A percentile compares a stretch with the other conserved stretches of the same genome.
Conservation (phyloP, 2,888 invertebrate genomes). For the Epistrophe grossulariae region DNA sequence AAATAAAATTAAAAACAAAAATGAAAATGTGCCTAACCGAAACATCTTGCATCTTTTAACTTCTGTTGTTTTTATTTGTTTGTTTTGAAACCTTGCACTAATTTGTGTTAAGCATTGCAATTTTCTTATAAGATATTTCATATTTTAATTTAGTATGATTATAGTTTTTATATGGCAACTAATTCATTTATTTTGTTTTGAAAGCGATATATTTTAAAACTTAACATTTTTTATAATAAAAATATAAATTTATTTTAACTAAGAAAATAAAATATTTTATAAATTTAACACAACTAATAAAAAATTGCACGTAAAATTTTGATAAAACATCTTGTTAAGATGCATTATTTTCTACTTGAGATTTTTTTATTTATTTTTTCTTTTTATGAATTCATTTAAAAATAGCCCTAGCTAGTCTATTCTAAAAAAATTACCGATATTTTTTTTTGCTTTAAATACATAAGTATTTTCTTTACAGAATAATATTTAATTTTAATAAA, state of each 20-base stretch:
- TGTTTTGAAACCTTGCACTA: conserved; percentile 67
- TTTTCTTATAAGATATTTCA: conserved; percentile 24
- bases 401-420: conserved; percentile 72
- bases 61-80: conserved; percentile 12
- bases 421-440: conserved; percentile 45
- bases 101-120: conserved; percentile 47
- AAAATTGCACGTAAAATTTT: conserved; percentile 59
- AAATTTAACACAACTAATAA: conserved; percentile 40
- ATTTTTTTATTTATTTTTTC: conserved; percentile 13
- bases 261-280: conserved; percentile 1
- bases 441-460: background rate
- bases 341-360: conserved; percentile 45
- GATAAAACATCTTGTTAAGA: conserved; percentile 16
- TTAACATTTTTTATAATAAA: conserved; percentile 39
- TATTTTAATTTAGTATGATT: conserved; percentile 8
- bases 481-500: conserved; percentile 52
- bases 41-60: conserved; percentile 15
- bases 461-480: conserved; percentile 42
- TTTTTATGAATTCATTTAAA: conserved; percentile 51
- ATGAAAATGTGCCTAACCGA: conserved; percentile 4
- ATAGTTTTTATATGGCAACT: conserved; percentile 27
- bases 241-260: conserved; percentile 21
- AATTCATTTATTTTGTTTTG: background rate
- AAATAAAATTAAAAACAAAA: conserved; percentile 21
- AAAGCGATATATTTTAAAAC: conserved; percentile 39